Base-by-base conservation (phyloP, 2,113 vertebrate species). In the Nannospalax galili region DNA sequence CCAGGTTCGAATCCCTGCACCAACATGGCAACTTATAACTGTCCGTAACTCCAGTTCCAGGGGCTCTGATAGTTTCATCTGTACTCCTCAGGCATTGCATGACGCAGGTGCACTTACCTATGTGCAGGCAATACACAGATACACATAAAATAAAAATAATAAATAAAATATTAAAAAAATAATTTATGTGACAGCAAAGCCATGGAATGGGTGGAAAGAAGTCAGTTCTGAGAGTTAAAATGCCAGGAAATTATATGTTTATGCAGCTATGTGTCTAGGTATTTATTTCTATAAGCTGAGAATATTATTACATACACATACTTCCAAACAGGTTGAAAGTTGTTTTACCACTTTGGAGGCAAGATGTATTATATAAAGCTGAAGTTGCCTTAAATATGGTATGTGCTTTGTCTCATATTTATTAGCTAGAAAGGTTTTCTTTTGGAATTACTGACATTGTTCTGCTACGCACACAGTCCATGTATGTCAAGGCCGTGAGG, bases 381-480 rank as follows among this genome's bases (percentile, higher is more conserved):
- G 7, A 42, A n/a, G 67, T 75, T 92, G 3, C 69, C 67, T 75
- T 82, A 87, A 60, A 69, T 67, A n/a, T 24, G 45, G 42, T 87
- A 67, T 72, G 32, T 40, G 70, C 20, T 48, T 19, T 64, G 37
- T 70, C 56, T 73, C 60, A 74, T 60, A 48, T 65, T 56, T 60
- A 87, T 58, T 81, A 91, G n/a, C 32, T 72, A 52, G 20, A 74
- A 91, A 56, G 58, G 16, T 81, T 87, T 94, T 81, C 30, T 56
- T 88, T 70, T 60, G 4, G 26, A 88, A 48, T 72, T 88, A 48
- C 16, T 64, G 35, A 28, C 30, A 48, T 73, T 24, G 81, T 56
- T 73, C 65, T 81, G 74, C 22, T 73, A 60, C 40, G 73, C 30
- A 62, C 7, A 62, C 20, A 15, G 28, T 28, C 7, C 1, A 6